phyloP scores from a whole-genome alignment of 2,888 invertebrate species.

The Athrips mouffetella region DNA sequence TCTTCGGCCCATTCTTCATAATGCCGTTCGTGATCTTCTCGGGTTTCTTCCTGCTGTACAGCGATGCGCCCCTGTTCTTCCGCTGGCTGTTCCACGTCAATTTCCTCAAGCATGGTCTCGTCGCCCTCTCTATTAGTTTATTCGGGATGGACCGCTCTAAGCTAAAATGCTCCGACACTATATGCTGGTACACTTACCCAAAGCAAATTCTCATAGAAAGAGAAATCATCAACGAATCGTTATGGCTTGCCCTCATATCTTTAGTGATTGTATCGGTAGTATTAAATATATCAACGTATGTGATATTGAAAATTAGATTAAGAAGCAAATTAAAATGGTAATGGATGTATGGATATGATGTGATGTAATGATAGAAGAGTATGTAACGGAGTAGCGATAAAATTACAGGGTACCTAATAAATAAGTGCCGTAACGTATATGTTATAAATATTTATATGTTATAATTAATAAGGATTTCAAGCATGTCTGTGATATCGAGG shows the following conservation, averaged over 20 bases:
- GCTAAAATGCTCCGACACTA: conserved; percentile 84
- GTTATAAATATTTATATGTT: no score
- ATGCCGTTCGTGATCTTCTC: conserved; percentile 94
- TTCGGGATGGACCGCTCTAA: conserved; percentile 89
- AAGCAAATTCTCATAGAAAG: conserved; percentile 85
- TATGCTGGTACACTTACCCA: conserved; percentile 86
- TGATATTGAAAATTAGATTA: conserved; percentile 81
- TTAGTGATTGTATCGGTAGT: conserved; percentile 81
- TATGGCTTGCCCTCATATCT: conserved; percentile 81
- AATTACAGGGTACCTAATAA: conserved; percentile 11
- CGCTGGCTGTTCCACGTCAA: conserved; percentile 93
- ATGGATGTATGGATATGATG: conserved; percentile 17
- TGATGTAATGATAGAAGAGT: no score
- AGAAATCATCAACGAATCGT: conserved; percentile 83
- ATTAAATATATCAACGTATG: conserved; percentile 81
- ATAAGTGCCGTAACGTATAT: background rate
- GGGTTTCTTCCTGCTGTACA: conserved; percentile 92
- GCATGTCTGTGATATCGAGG: conserved; percentile 5
- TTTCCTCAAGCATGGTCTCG: conserved; percentile 92
- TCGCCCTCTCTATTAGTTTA: conserved; percentile 88
- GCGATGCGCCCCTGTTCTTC: conserved; percentile 86
- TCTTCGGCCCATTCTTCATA: conserved; percentile 92
- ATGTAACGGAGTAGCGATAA: no score
- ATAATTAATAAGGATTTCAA: background rate
- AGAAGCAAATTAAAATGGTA: conserved; percentile 76